phyloP scores from a whole-genome alignment of 1,140 invertebrate species.

The Cecropterus lyciades region DNA sequence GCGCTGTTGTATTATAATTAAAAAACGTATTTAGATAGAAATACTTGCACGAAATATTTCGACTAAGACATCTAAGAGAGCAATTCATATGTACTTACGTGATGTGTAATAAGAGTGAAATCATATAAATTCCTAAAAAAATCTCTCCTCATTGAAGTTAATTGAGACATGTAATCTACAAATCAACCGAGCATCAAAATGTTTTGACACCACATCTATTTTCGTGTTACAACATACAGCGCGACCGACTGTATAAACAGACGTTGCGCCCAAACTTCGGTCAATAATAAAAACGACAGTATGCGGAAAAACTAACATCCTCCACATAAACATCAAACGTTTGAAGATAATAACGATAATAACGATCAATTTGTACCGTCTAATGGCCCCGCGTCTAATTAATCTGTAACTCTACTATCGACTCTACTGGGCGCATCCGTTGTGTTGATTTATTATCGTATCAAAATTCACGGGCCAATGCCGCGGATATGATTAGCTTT shows the following conservation, averaged over 20 bases:
- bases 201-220: constrained; percentile 81
- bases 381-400: constrained; percentile 59
- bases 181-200: constrained; percentile 69
- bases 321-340: constrained; percentile 77
- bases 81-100: too few species aligned
- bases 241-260: constrained; percentile 76
- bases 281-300: constrained; percentile 82
- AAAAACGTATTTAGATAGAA: too few species aligned
- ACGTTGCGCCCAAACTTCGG: constrained; percentile 78
- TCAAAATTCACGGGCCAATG: constrained; percentile 3
- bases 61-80: too few species aligned
- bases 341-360: constrained; percentile 56
- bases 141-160: neutral
- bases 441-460: constrained; percentile 12
- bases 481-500: neutral
- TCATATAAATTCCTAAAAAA: neutral
- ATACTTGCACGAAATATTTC: too few species aligned
- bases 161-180: constrained; percentile 47
- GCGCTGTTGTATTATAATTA: too few species aligned
- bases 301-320: constrained; percentile 84
- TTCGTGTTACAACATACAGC: constrained; percentile 58
- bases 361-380: constrained; percentile 62
- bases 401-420: constrained; percentile 39
- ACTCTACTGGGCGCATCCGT: constrained; percentile 16
- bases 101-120: too few species aligned